These are phyloP conservation scores for Eupithecia centaureata DNA, from an alignment of 2,888 invertebrate genomes.

Conservation along the genomic window DNA sequence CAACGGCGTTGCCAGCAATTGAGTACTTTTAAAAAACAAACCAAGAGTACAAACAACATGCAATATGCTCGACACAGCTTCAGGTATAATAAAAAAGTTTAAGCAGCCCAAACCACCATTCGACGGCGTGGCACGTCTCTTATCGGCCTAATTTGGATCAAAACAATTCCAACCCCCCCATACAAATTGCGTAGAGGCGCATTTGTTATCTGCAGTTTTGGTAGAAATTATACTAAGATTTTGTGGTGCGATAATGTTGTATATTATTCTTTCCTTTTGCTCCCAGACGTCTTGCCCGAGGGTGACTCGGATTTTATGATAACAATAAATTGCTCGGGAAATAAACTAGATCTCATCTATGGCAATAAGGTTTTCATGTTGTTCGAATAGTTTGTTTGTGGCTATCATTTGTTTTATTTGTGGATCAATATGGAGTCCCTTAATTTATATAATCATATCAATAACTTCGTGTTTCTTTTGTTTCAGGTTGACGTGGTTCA, in stretches of 20 bases:
- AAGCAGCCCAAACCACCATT: constrained; percentile 55
- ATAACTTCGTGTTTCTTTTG: constrained; percentile 47
- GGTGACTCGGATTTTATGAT: constrained; percentile 68
- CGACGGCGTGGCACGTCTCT: constrained; percentile 67
- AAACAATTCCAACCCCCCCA: constrained; percentile 74
- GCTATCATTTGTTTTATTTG: constrained; percentile 26
- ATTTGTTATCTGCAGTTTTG: constrained; percentile 79
- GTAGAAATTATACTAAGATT: constrained; percentile 81
- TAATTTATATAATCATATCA: neutral
- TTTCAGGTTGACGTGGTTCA: constrained; percentile 73
- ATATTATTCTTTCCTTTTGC: constrained; percentile 67
- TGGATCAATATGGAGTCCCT: neutral
- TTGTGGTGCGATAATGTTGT: constrained; percentile 74
- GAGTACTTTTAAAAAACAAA: constrained; percentile 58
- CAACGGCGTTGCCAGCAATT: constrained; percentile 50
- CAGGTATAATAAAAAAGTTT: constrained; percentile 71
- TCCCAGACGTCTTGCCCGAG: constrained; percentile 56
- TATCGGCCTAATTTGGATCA: constrained; percentile 80
- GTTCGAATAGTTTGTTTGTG: constrained; percentile 42
- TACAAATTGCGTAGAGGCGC: constrained; percentile 73
- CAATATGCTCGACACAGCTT: constrained; percentile 51
- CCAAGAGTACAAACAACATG: constrained; percentile 50
- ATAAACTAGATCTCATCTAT: constrained; percentile 68
- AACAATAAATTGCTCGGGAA: constrained; percentile 72
- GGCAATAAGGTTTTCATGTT: constrained; percentile 60